Percentiles rank a stretch among this genome's conserved stretches.
phyloP scores from a whole-genome alignment of 92 coral and sea anemone species.

The Actinostola sp. region DNA sequence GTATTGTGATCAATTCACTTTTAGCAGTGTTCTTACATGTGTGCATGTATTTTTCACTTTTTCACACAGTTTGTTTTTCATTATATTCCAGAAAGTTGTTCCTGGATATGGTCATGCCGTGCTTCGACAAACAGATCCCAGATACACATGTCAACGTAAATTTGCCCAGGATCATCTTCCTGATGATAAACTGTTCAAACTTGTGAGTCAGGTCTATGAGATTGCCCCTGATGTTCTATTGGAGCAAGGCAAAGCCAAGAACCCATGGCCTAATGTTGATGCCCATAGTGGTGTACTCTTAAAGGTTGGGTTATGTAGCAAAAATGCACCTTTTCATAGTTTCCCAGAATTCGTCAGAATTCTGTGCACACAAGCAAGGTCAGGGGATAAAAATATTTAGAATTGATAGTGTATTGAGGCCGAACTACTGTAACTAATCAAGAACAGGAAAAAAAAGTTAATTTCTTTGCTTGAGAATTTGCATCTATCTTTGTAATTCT shows the following conservation, averaged over 20 bases:
- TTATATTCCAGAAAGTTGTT: constrained; percentile 74
- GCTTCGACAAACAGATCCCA: constrained; percentile 92
- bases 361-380: no score
- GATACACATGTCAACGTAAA: constrained; percentile 92
- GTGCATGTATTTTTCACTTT: neutral
- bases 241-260: constrained; percentile 98
- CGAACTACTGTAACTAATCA: no score
- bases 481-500: no score
- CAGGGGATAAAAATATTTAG: no score
- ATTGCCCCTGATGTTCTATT: constrained; percentile 89
- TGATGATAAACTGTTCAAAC: constrained; percentile 86
- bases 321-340: neutral
- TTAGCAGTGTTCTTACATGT: neutral
- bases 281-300: constrained; percentile 98
- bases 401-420: no score
- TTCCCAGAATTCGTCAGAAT: no score
- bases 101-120: constrained; percentile 99
- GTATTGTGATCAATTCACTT: no score
- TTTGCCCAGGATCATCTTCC: constrained; percentile 93
- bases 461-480: no score
- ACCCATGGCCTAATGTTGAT: constrained; percentile 99
- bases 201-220: constrained; percentile 81
- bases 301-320: constrained; percentile 55
- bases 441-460: no score
- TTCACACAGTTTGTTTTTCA: neutral